Conservation (phyloP, 2,797 vertebrate species). For the Molossus molossus region DNA sequence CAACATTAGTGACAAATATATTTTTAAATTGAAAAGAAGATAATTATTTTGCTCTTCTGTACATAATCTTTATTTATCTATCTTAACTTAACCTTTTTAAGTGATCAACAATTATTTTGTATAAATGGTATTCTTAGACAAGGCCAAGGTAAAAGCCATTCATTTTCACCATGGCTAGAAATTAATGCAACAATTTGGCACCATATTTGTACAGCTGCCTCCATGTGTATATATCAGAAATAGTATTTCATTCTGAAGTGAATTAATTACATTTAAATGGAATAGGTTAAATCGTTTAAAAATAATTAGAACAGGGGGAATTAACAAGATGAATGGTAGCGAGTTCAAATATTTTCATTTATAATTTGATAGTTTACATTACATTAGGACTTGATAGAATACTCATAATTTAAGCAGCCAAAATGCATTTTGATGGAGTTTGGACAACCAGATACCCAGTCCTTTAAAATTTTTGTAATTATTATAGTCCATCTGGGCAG, state of each 20-base stretch:
- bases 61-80: background rate
- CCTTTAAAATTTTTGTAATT: background rate
- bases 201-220: background rate
- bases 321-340: background rate
- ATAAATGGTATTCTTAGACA: background rate
- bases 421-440: background rate
- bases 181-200: conserved; percentile 19
- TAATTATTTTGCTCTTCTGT: background rate
- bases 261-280: background rate
- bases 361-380: conserved; percentile 57
- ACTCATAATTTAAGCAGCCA: background rate
- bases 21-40: background rate
- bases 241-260: background rate
- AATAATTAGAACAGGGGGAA: conserved; percentile 46
- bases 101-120: background rate
- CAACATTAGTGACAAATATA: background rate
- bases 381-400: conserved; percentile 2
- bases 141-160: background rate
- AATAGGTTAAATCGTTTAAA: conserved; percentile 67
- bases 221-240: background rate
- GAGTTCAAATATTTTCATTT: conserved; percentile 35
- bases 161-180: background rate
- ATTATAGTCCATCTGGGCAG: background rate
- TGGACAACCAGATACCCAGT: background rate
- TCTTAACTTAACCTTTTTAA: background rate